phyloP scores from a whole-genome alignment of 2,113 vertebrate genomes.

The Nipponia nippon region DNA sequence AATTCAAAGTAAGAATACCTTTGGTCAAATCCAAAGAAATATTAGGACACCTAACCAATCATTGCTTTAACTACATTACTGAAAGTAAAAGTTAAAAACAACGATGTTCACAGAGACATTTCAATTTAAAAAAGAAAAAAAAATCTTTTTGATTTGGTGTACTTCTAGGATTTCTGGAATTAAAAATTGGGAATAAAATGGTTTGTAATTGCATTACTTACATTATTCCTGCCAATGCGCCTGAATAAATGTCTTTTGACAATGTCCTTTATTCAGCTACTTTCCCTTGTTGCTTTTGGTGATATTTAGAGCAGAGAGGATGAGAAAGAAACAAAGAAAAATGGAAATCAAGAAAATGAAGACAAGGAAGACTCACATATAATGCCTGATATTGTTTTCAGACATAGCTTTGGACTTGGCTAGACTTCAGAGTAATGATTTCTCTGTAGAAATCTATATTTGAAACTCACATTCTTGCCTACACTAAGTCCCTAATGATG shows the following conservation, averaged over 20 bases:
- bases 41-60: background rate
- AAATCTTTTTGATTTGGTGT: rapidly evolving
- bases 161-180: background rate
- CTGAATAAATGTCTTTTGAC: background rate
- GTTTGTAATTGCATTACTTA: background rate
- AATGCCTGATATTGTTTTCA: background rate
- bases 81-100: background rate
- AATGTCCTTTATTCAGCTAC: background rate
- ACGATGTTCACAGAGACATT: background rate
- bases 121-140: background rate
- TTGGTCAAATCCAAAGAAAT: background rate
- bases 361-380: background rate
- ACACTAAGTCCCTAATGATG: background rate
- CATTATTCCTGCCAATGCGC: background rate
- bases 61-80: background rate
- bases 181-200: background rate
- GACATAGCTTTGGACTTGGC: background rate
- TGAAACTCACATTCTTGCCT: background rate
- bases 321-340: background rate
- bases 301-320: background rate
- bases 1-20: background rate
- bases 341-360: background rate
- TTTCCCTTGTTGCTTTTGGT: background rate
- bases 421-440: background rate
- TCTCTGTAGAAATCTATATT: background rate